Evolutionary conservation across 2,113 vertebrate species (phyloP), one percentile per base, ranked within the genome.

Genomic region (Pedionomus torquatus): DNA sequence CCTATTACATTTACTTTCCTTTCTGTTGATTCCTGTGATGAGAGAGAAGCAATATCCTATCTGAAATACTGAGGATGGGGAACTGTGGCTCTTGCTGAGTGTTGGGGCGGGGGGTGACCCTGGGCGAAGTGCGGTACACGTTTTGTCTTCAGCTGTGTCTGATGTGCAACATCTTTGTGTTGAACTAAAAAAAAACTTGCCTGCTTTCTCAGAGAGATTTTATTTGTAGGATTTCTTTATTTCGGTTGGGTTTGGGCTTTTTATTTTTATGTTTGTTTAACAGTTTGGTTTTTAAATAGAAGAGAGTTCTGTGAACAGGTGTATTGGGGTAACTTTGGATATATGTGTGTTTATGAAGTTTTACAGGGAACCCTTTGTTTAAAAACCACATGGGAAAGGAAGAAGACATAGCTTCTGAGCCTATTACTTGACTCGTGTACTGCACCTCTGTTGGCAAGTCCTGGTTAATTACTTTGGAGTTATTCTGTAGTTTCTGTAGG

Each of bases 71-170:
- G 21, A 43, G n/a, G 33, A 4, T 55, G 65, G 20, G 52, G 30
- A 72, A 3, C 9, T 63, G 28, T 24, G 28, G 69, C 21, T 58
- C 1, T 33, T 43, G 31, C 17, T 23, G 58, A 20, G 51, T 54
- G 26, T 28, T 28, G n/a, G n/a, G 26, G 3, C 2, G 3, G 13
- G 17, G 13, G 5, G 14, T 28, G 18, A 33, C 13, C 41, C 41
- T 41, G 31, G 25, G n/a, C 8, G 0, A 17, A 49, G 21, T 13
- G 17, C 46, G 55, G 10, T 8, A 1, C 1, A 0, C 5, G 1
- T 66, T 66, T 12, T 11, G 7, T 54, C 60, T 58, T 66, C n/a
- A 33, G 37, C 65, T 60, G 15, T 14, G 54, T 31, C 46, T 78
- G 93, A 8, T 19, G 17, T 52, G 43, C 4, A 51, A 52, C 44